Evolutionary conservation across 2,797 vertebrate genomes (phyloP), one percentile per base, ranked within the genome.

Genomic region (Helostoma temminkii): DNA sequence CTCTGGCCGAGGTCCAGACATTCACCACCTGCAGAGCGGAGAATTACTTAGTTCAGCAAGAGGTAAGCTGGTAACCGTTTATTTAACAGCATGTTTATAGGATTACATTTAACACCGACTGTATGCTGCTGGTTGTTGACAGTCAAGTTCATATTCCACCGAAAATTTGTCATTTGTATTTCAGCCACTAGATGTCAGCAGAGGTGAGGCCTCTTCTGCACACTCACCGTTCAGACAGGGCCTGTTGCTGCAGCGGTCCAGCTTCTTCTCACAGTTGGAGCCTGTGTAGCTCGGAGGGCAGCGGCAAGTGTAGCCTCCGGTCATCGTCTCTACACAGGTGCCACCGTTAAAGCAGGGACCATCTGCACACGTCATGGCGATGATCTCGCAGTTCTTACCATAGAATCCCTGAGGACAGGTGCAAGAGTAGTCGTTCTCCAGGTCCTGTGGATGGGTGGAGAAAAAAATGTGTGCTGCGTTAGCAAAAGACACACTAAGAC

Each of bases 231-330:
- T 94, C 16, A 88, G 82, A 34, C 92, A 95, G 9, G 91, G 95
- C 78, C 85, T 91, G 82, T 91, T 94, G 86, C 92, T 96, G 86
- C 97, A 98, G n/a, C 95, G 94, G 80, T 96, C 96, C 14, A 96
- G 92, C 62, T 95, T 96, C 88, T 96, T 97, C 91, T 98, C 97
- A 24, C 97, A 98, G 92, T 98, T 98, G 87, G 95, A 97, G 57
- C 97, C 97, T 0, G 94, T 96, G 92, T 96, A 98, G 37, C 92
- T 93, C 0, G 92, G 42, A 0, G 93, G 96, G 85, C 97, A 98
- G 64, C 89, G 92, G 84, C 97, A 98, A 19, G 92, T 82, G 82
- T 97, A 98, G 11, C 95, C 95, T 0, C 94, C 88, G 0, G 85
- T 83, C 21, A 67, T 86, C 32, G 82, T 91, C 88, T 95, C 95